These are phyloP conservation scores for Porites rus DNA, from an alignment of 92 coral and sea anemone genomes.

Conservation along the genomic window DNA sequence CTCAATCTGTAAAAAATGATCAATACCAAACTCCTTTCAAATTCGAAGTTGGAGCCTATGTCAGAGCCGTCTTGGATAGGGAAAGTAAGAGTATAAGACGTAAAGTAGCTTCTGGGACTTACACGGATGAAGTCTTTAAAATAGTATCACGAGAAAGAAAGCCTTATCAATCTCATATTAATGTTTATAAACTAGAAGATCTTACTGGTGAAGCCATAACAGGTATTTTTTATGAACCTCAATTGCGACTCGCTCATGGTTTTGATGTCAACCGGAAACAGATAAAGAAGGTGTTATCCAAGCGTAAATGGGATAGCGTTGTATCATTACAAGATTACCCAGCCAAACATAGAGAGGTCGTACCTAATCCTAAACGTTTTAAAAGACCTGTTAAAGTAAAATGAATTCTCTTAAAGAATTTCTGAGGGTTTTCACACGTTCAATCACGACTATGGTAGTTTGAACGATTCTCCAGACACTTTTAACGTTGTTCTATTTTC, in stretches of 20 bases:
- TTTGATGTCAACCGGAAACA: background rate
- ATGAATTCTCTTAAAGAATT: too few relatives aligned
- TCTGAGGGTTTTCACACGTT: too few relatives aligned
- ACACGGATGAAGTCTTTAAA: background rate
- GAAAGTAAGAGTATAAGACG: background rate
- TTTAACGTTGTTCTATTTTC: too few relatives aligned
- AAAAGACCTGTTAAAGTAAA: too few relatives aligned
- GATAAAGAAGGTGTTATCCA: too few relatives aligned
- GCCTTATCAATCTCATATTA: background rate
- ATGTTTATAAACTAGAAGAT: background rate
- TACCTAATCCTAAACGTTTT: too few relatives aligned
- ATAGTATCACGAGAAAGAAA: background rate
- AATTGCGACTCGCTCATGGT: background rate
- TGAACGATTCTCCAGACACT: too few relatives aligned
- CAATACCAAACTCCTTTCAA: background rate
- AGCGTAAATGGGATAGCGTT: too few relatives aligned
- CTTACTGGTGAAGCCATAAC: background rate
- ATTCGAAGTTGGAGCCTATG: background rate
- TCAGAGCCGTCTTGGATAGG: background rate
- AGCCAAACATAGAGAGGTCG: too few relatives aligned
- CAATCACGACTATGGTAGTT: too few relatives aligned
- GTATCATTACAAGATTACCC: too few relatives aligned
- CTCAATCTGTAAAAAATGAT: too few relatives aligned
- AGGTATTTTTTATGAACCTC: background rate
- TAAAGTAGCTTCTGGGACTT: background rate